phyloP scores from a whole-genome alignment of 1,140 invertebrate species.

The Meteorus sp. region DNA sequence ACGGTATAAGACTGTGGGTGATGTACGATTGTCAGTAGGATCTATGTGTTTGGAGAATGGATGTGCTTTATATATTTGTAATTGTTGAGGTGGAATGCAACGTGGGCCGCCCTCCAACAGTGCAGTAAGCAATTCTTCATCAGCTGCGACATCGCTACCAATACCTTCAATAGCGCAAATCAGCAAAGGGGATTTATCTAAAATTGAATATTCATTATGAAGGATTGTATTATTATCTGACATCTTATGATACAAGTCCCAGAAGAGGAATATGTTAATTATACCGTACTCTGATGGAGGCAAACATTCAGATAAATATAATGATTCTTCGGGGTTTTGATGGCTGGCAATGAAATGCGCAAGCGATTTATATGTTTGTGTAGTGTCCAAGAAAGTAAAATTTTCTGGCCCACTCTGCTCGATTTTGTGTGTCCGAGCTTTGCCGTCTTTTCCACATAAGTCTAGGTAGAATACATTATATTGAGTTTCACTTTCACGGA shows the following conservation, averaged over 20 bases:
- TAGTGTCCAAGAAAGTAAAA: slow-evolving; percentile 59
- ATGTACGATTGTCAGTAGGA: slow-evolving; percentile 26
- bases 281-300: slow-evolving; percentile 84
- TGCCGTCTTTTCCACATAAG: slow-evolving; percentile 73
- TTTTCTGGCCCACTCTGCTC: slow-evolving; percentile 56
- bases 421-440: slow-evolving; percentile 72
- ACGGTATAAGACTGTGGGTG: slow-evolving; percentile 43
- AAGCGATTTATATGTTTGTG: slow-evolving; percentile 64
- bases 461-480: slow-evolving; percentile 82
- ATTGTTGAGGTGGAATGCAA: slow-evolving; percentile 46
- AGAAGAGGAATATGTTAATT: background rate
- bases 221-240: no score
- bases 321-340: slow-evolving; percentile 60
- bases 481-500: slow-evolving; percentile 77
- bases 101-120: slow-evolving; percentile 48
- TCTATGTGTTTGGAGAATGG: slow-evolving; percentile 44
- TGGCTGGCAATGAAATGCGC: slow-evolving; percentile 65
- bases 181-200: slow-evolving; percentile 75
- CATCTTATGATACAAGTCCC: no score
- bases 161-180: slow-evolving; percentile 63
- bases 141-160: slow-evolving; percentile 45
- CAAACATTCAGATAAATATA: slow-evolving; percentile 74
- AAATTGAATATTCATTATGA: slow-evolving; percentile 35
- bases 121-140: slow-evolving; percentile 46
- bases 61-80: slow-evolving; percentile 51